Percentiles rank a stretch among this genome's conserved stretches.
These are phyloP conservation scores for Globodera rostochiensis DNA, from an alignment of 1,140 invertebrate genomes.

Conservation along the genomic window DNA sequence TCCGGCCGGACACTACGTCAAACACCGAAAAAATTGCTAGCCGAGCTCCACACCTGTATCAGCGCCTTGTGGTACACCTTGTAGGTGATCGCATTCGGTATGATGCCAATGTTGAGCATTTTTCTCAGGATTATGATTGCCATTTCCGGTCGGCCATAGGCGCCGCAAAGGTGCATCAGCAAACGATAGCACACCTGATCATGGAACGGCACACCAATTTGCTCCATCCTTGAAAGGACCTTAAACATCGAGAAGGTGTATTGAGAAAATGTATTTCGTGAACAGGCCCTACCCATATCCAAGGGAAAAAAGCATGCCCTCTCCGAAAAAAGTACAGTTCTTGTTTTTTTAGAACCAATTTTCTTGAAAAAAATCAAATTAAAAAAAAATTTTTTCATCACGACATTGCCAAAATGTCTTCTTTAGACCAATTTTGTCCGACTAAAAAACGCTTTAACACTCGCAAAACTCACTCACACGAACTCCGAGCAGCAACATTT, in stretches of 20 bases:
- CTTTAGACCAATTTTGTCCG: too few species aligned
- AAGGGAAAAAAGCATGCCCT: too few species aligned
- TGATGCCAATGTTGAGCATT: conserved; percentile 90
- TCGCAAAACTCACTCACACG: conserved; percentile 31
- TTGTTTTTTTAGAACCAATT: neutral
- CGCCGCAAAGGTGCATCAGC: conserved; percentile 96
- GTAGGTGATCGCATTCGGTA: conserved; percentile 96
- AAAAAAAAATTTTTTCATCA: too few species aligned
- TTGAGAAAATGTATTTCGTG: too few species aligned
- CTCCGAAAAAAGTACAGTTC: too few species aligned
- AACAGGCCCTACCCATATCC: too few species aligned
- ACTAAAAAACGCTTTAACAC: too few species aligned
- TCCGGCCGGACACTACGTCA: neutral
- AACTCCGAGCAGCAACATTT: conserved; percentile 69
- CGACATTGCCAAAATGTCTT: too few species aligned
- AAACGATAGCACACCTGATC: conserved; percentile 88
- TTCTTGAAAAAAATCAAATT: neutral
- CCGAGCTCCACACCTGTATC: conserved; percentile 29
- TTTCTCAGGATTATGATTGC: conserved; percentile 90
- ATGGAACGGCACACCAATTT: conserved; percentile 50
- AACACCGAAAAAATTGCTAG: neutral
- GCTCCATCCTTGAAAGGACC: conserved; percentile 51
- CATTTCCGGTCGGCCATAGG: conserved; percentile 86
- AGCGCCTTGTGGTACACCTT: conserved; percentile 76
- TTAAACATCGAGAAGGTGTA: neutral